These are phyloP conservation scores for Oryctolagus cuniculus DNA, from an alignment of 2,113 vertebrate genomes.

Conservation along the genomic window mOryCun1.1 NC_091435.1:26315001-26315500, in stretches of 20 bases:
- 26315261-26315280: too few species aligned
- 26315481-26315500: too few species aligned
- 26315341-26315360: neutral
- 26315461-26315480: too few species aligned
- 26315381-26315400: too few species aligned
- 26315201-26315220: neutral
- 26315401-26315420: too few species aligned
- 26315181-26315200: neutral
- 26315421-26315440: too few species aligned
- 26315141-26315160: neutral
- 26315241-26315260: too few species aligned
- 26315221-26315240: too few species aligned
- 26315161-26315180: neutral
- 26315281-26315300: too few species aligned
- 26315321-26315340: neutral
- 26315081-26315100: neutral
- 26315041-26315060: neutral
- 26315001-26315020: neutral
- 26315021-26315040: neutral
- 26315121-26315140: neutral
- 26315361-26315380: neutral
- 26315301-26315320: too few species aligned
- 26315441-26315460: too few species aligned
- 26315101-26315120: neutral
- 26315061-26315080: fast-evolving